Evolutionary conservation across 1,140 invertebrate species (phyloP), one percentile per base, ranked within the genome.

Genomic region (Aphidius gifuensis): DNA sequence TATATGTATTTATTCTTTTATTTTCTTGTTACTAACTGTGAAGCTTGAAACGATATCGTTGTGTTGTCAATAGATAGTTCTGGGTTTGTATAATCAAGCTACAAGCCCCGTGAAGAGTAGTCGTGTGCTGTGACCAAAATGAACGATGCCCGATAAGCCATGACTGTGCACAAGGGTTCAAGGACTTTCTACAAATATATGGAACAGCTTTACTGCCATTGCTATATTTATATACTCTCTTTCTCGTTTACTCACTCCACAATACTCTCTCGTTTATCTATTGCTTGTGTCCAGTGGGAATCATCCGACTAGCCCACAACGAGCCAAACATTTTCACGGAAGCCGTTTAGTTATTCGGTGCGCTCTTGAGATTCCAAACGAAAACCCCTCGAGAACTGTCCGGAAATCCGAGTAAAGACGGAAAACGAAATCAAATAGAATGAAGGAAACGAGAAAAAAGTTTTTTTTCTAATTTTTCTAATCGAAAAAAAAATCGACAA

Each of bases 261-360:
- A 4, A 32, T 32, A 32, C 23, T 32, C 23, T 32, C 23, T 32
- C 23, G 4, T 32, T 32, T 32, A 32, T 32, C 23, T 32, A 32
- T 32, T 32, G 23, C 23, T 32, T 32, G 23, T 32, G 23, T 32
- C 23, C 23, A 32, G 23, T 32, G 57, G 57, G 57, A 48, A 39
- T 58, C 38, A 49, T 49, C 45, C 57, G 45, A 58, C 57, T 58
- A 39, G 9, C 44, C 57, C 23, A 32, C 23, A 32, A 32, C 23
- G 23, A 32, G 57, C 16, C 39, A 8, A 62, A 62, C 55, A 62
- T 62, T 62, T 62, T 62, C 61, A 62, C 61, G 61, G 61, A 62
- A 62, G 61, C 61, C 50, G 23, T 45, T 55, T 42, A 6, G 51
- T 46, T 54, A 58, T 58, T 51, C 45, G 46, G 45, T 46, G 51